phyloP scores from a whole-genome alignment of 2,797 vertebrate genomes.

The Rhabdomys pumilio region DNA sequence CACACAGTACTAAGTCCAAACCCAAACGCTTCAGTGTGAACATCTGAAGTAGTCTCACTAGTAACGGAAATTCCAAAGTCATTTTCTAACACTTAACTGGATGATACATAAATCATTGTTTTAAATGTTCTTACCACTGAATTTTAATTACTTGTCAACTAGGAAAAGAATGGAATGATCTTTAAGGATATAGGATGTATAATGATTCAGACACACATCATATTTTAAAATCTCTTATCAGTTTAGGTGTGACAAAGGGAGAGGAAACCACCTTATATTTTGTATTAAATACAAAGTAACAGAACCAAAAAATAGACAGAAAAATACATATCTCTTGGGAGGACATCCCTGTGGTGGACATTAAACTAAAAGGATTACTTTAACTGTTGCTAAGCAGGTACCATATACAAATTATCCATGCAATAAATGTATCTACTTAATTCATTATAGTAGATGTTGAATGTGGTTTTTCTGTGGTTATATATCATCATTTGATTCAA shows the following conservation, averaged over 20 bases:
- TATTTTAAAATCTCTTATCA: constrained; percentile 44
- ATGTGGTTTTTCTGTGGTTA: constrained; percentile 8
- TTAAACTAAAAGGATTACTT: neutral
- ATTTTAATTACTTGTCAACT: constrained; percentile 61
- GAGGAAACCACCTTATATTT: constrained; percentile 10
- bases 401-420: neutral
- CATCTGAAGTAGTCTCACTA: neutral
- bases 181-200: constrained; percentile 56
- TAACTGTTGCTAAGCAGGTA: neutral
- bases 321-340: neutral
- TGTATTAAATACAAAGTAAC: constrained; percentile 54
- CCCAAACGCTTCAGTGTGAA: neutral
- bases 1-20: constrained; percentile 28
- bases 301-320: neutral
- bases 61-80: constrained; percentile 39
- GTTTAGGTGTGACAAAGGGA: constrained; percentile 51
- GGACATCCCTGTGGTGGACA: no score
- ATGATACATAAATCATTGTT: constrained; percentile 36
- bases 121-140: constrained; percentile 4
- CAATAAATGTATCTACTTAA: neutral
- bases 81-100: constrained; percentile 50
- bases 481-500: neutral
- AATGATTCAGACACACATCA: constrained; percentile 42
- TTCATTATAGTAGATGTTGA: neutral
- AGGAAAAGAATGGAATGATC: constrained; percentile 3